Evolutionary conservation across 2,797 vertebrate species (phyloP).

Genomic region (Anabacerthia variegaticeps): DNA sequence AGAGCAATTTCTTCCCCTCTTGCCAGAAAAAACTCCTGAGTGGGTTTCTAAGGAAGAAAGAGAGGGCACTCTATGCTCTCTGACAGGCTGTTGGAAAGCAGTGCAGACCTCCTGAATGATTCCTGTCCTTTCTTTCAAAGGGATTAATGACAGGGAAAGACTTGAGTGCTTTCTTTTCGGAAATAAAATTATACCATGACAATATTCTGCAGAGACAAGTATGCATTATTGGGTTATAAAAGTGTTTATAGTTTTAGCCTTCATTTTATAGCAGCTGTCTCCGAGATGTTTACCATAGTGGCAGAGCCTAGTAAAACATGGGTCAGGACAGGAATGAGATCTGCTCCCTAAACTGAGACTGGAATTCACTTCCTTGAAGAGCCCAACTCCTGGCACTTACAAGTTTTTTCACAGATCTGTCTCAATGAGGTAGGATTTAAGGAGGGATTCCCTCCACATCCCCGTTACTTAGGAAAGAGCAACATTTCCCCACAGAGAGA

Average conservation of each 20-base stretch:
- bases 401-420: neutral
- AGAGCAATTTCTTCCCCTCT: neutral
- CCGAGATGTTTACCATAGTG: neutral
- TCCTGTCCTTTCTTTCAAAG: neutral
- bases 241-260: neutral
- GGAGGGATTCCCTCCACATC: neutral
- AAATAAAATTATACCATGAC: neutral
- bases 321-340: neutral
- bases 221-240: neutral
- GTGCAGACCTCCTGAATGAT: neutral
- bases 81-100: neutral
- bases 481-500: neutral
- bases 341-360: neutral
- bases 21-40: neutral
- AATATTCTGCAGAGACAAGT: neutral
- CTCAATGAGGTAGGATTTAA: neutral
- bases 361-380: neutral
- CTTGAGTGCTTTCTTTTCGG: neutral
- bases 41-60: neutral
- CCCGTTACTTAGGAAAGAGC: neutral
- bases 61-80: neutral
- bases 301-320: neutral
- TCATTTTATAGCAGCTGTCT: neutral
- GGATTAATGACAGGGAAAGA: neutral
- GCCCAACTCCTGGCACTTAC: neutral